Evolutionary conservation across 2,797 vertebrate species (phyloP), one percentile per base, ranked within the genome.

Genomic region (Margarornis squamiger): DNA sequence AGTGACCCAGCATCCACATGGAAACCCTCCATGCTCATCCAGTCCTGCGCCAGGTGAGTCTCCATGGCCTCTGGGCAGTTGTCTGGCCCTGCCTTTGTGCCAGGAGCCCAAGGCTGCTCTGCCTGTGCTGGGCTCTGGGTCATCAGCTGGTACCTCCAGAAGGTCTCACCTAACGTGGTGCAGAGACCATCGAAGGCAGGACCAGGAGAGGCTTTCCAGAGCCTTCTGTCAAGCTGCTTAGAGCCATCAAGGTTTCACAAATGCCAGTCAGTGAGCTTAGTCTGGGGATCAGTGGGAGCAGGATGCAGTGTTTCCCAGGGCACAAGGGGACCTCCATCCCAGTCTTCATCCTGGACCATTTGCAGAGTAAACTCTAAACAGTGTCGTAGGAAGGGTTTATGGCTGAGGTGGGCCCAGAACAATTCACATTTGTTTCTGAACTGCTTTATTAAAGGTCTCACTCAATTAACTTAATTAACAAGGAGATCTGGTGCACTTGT

Each of bases 91-190:
- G 19, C 10, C 62, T 39, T 27, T 7, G 43, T 49, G 36, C 57
- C 1, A 0, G 55, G 26, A 78, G 26, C 49, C 27, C 10, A 4
- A 21, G 20, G 26, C 30, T 71, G 30, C 45, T 10, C 66, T 51
- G 10, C 0, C 1, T 9, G 12, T 0, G 1, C 43, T 55, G 76
- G 30, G 6, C 34, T 46, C 43, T 4, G 26, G 20, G 26, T 29
- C 82, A 51, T 23, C 66, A 39, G 19, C 39, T 51, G 16, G 7
- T 14, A 23, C 46, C 49, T 52, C 24, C 2, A 3, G 39, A 17
- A 38, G 5, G 19, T 7, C 6, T 9, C 3, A 27, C 13, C 26
- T 49, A 39, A 48, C 9, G 7, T 13, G 13, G 29, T 24, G 52
- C 49, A 9, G 61, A 55, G 22, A 30, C 20, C 58, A 8, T 3